Conservation (phyloP, 1,140 invertebrate genomes). For the Chlorops oryzae region DNA sequence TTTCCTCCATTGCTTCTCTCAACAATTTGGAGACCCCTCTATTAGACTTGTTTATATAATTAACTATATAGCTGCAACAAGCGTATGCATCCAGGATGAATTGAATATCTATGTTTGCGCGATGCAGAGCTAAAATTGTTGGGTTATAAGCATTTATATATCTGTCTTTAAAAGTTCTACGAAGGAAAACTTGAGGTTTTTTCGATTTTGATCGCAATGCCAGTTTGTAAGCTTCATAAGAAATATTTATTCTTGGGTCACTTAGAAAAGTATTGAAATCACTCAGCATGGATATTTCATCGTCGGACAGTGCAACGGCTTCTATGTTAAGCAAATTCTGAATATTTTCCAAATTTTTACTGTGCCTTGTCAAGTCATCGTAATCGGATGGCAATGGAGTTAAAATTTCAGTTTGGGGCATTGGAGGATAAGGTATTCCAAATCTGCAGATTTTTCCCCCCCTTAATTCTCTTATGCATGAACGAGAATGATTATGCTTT, state of each 20-base stretch:
- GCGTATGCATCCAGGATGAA: conserved; percentile 31
- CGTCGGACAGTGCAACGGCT: not conserved
- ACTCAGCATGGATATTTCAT: not conserved
- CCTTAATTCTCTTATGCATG: conserved; percentile 4
- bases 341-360: conserved; percentile 4
- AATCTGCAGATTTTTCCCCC: conserved; percentile 8
- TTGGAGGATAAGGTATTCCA: conserved; percentile 7
- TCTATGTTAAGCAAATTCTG: conserved; percentile 3
- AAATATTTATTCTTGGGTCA: not conserved
- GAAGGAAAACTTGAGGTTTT: conserved; percentile 12
- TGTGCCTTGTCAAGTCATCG: not conserved
- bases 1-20: conserved; percentile 11
- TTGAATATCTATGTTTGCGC: conserved; percentile 39
- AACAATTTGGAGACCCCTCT: conserved; percentile 17
- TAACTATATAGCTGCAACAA: conserved; percentile 25
- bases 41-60: conserved; percentile 22
- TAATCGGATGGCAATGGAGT: conserved; percentile 2
- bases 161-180: conserved; percentile 17
- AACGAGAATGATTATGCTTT: conserved; percentile 9
- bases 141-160: conserved; percentile 31
- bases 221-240: conserved; percentile 1
- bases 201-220: conserved; percentile 10
- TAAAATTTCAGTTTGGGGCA: conserved; percentile 7
- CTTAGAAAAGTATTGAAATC: conserved; percentile 5
- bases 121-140: conserved; percentile 23